Conservation (phyloP, 1,140 invertebrate genomes). For the Polypedilum pembai region DNA sequence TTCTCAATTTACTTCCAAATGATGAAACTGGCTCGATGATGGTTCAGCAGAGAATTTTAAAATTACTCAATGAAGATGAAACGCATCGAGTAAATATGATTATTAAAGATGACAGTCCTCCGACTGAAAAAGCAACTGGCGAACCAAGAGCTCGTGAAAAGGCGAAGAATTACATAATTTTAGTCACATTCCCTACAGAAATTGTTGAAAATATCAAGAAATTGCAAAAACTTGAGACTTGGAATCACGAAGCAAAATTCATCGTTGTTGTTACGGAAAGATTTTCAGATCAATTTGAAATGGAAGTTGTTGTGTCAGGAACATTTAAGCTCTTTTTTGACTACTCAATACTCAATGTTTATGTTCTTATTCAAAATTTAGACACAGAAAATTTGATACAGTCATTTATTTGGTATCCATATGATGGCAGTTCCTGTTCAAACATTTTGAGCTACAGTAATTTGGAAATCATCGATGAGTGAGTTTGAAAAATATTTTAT, state of each 20-base stretch:
- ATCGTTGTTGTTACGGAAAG: slow-evolving; percentile 20
- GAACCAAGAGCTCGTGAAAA: slow-evolving; percentile 29
- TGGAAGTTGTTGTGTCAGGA: slow-evolving; percentile 1
- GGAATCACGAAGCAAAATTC: slow-evolving; percentile 29
- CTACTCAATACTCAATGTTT: slow-evolving; percentile 28
- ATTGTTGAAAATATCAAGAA: slow-evolving; percentile 21
- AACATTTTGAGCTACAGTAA: not conserved
- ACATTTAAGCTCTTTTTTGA: slow-evolving; percentile 25
- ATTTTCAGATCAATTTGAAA: slow-evolving; percentile 13
- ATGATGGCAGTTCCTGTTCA: slow-evolving; percentile 23
- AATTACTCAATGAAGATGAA: slow-evolving; percentile 4
- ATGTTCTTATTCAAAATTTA: not conserved
- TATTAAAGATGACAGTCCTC: not conserved
- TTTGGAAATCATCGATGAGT: slow-evolving; percentile 28
- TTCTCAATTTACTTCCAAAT: not conserved
- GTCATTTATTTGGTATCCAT: slow-evolving; percentile 28
- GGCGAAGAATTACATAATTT: slow-evolving; percentile 30
- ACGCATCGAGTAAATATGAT: not conserved
- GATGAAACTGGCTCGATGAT: slow-evolving; percentile 15
- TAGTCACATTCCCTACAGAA: slow-evolving; percentile 10
- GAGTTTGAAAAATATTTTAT: not conserved
- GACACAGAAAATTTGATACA: slow-evolving; percentile 27
- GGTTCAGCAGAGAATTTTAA: not conserved
- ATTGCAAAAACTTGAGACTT: slow-evolving; percentile 5
- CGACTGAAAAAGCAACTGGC: not conserved